Percentiles rank a stretch among this genome's conserved stretches.
Evolutionary conservation across 2,797 vertebrate species (phyloP).

Genomic region (Phrynocephalus forsythii): DNA sequence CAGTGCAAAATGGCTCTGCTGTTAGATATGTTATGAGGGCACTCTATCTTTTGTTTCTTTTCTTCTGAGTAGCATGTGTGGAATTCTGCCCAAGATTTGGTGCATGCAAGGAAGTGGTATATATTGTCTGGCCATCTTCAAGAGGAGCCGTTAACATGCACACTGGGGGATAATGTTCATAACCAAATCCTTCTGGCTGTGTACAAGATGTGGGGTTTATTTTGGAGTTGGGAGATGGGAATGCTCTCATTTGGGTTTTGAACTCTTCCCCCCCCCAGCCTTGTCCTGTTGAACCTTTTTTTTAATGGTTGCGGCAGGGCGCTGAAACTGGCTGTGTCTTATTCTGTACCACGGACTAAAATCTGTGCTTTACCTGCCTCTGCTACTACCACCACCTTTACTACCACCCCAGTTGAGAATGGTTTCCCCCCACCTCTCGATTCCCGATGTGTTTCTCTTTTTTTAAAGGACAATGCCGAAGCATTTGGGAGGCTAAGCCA

Average conservation of each 20-base stretch:
- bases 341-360: slow-evolving; percentile 7
- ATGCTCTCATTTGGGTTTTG: neutral
- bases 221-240: too few species aligned
- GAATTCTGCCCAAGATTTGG: slow-evolving; percentile 1
- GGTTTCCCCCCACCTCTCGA: fast-evolving
- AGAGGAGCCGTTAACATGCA: neutral
- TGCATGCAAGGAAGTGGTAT: neutral
- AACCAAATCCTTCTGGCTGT: neutral
- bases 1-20: neutral
- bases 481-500: slow-evolving; percentile 4
- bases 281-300: slow-evolving; percentile 30
- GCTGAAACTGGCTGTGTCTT: slow-evolving; percentile 6
- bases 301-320: slow-evolving; percentile 10
- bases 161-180: neutral
- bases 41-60: neutral
- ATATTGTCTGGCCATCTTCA: neutral
- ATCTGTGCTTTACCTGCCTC: neutral
- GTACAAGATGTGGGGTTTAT: neutral
- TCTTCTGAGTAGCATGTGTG: neutral
- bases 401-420: neutral
- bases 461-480: slow-evolving; percentile 2
- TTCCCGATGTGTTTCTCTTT: neutral
- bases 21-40: neutral
- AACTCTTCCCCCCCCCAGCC: neutral
- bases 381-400: neutral